These are phyloP conservation scores for Drosophila pseudoananassae DNA, from an alignment of 1,140 invertebrate genomes.

Conservation along the genomic window DNA sequence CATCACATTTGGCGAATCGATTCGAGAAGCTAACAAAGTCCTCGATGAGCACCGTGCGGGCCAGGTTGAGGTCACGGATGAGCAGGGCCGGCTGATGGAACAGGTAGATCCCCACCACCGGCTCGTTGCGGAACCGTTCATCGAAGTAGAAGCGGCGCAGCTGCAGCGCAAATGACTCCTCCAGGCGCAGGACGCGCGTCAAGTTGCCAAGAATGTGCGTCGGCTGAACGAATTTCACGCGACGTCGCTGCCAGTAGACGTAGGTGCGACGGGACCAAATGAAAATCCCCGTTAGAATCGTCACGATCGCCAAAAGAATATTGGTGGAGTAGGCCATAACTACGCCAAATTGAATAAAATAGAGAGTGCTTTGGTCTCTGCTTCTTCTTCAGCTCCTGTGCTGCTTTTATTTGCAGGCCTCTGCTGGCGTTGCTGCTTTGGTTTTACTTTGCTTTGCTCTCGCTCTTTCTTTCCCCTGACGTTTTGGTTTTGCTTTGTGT, in stretches of 20 bases:
- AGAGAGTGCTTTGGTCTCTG: not conserved
- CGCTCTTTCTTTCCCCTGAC: not conserved
- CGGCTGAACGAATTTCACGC: slow-evolving; percentile 79
- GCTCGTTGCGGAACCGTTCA: slow-evolving; percentile 67
- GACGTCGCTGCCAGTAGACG: slow-evolving; percentile 79
- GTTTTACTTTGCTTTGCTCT: not conserved
- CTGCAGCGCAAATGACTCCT: slow-evolving; percentile 73
- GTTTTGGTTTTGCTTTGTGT: not conserved
- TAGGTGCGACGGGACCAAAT: slow-evolving; percentile 82
- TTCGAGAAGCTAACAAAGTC: slow-evolving; percentile 84
- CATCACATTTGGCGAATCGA: slow-evolving; percentile 72
- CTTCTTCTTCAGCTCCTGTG: slow-evolving; percentile 4
- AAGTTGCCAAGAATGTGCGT: slow-evolving; percentile 73
- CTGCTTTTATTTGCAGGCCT: not conserved
- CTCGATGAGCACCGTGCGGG: slow-evolving; percentile 85
- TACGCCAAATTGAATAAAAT: not conserved
- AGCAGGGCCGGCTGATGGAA: slow-evolving; percentile 84
- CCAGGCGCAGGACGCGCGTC: slow-evolving; percentile 68
- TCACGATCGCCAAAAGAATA: slow-evolving; percentile 73
- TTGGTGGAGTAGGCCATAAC: slow-evolving; percentile 71
- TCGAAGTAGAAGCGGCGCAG: slow-evolving; percentile 76
- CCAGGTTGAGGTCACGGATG: slow-evolving; percentile 85
- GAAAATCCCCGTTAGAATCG: slow-evolving; percentile 74
- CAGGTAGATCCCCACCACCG: slow-evolving; percentile 84
- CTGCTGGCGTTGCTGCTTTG: not conserved